Evolutionary conservation across 2,113 vertebrate genomes (phyloP).

Genomic region (Psephotus haematonotus): DNA sequence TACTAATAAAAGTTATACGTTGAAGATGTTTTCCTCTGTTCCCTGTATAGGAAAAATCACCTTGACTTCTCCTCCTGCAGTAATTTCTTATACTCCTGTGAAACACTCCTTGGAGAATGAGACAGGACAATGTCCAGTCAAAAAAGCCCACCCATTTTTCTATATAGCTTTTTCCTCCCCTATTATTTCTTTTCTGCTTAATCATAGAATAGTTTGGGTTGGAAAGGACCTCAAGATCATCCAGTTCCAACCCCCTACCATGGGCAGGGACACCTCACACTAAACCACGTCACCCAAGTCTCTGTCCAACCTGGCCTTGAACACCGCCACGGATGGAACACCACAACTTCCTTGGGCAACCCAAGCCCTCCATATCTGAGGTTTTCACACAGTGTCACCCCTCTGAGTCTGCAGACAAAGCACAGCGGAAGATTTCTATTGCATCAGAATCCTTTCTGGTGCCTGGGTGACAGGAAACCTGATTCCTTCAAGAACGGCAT

Average conservation of each 20-base stretch:
- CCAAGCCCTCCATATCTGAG: background rate
- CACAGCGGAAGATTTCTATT: background rate
- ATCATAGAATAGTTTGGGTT: too few species aligned
- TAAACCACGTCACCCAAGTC: too few species aligned
- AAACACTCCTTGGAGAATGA: background rate
- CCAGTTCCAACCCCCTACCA: too few species aligned
- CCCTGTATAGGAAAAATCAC: background rate
- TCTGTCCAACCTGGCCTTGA: too few species aligned
- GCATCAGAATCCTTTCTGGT: background rate
- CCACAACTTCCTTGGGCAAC: too few species aligned
- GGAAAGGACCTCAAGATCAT: too few species aligned
- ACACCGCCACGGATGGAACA: too few species aligned
- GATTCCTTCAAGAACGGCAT: background rate
- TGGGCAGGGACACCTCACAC: too few species aligned
- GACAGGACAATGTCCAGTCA: background rate
- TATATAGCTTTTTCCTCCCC: accelerated
- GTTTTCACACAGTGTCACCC: background rate
- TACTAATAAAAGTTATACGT: background rate
- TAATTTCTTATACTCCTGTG: background rate
- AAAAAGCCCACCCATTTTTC: background rate
- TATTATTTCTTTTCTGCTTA: background rate
- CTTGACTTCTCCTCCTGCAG: background rate
- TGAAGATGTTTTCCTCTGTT: background rate
- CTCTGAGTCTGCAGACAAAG: background rate
- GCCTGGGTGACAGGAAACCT: background rate